Base-by-base conservation (phyloP, 2,888 invertebrate genomes). In the Tolmerus cingulatus region DNA sequence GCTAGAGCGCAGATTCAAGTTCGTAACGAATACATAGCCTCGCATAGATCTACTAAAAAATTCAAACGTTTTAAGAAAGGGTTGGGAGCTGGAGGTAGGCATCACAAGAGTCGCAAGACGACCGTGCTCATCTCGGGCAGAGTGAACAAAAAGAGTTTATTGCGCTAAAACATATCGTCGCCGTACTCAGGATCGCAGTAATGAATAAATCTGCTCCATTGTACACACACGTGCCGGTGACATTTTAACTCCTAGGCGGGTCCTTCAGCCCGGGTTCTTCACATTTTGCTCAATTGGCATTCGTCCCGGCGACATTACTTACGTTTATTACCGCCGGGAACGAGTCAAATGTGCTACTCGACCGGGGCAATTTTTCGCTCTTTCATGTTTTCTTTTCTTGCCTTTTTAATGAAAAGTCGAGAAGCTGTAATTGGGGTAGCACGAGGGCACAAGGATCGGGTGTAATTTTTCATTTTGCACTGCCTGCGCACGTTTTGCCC, bases 251-350 rank as follows among this genome's bases (percentile, higher is more conserved):
- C 7, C 76, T 9, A 12, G 37, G 57, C 37, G 19, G 46, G 66
- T 84, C 84, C 23, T 74, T 9, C 23, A 66, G 30, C 27, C 66
- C 40, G 30, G 12, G 30, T 43, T 40, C 55, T 81, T 81, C 55
- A 81, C 55, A 55, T 81, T 74, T 84, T 84, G 84, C 51, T 86
- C 74, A 86, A 86, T 86, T 86, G 86, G 74, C 43, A 74, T 86
- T 86, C 74, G 76, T 76, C 74, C 34, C 37, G 76, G 51, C 86
- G 30, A 46, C 77, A 77, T 86, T 76, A 86, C 86, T 86, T 86
- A 86, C 37, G 16, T 86, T 86, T 86, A 86, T 77, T 77, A 86
- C 86, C 77, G 30, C 76, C 51, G 77, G 86, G 84, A 34, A 66
- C 51, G 66, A 30, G 23, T 34, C 37, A 51, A 84, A 84, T 74